Evolutionary conservation across 2,888 invertebrate species (phyloP), one percentile per base, ranked within the genome.

Genomic region (Stegana nigrithorax): DNA sequence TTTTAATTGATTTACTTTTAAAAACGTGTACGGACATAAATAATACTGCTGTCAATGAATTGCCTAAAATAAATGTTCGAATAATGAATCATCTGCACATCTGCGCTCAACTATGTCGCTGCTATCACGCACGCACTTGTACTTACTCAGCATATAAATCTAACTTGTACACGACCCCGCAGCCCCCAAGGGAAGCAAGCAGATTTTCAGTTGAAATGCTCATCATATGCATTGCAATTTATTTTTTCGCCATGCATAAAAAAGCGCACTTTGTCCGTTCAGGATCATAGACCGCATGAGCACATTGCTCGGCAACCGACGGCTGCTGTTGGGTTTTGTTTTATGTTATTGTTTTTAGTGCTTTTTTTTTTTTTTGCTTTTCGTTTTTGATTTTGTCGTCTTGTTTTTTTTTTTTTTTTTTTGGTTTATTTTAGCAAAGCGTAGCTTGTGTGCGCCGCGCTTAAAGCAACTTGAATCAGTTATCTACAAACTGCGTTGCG

Each of bases 401-500:
- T n/a, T n/a, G 39, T 17, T 5, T 29, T 29, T 29, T 6, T 29
- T 17, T 10, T 39, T n/a, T 39, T 5, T 39, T n/a, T 8, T 8
- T 14, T 14, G n/a, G 2, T 39, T 14, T 12, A 6, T 39, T 39
- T 39, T 17, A 39, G 25, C 7, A 21, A 47, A 53, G 14, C 53
- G 53, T 17, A 53, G 53, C 53, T 53, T 53, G 17, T 32, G 29
- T 29, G 53, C 32, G 53, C 10, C 53, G 10, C 32, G 29, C 14
- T 8, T 32, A 12, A 29, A 47, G 12, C 25, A 23, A 56, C 61
- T 67, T 32, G 53, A 64, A 58, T 72, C 70, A 78, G 69, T 78
- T 67, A 61, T 25, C 45, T 62, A 23, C 64, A 62, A 62, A 62
- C 72, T 65, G 47, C 65, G 64, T 56, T 68, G 55, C 68, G 56